Evolutionary conservation across 2,113 vertebrate species (phyloP), one percentile per base, ranked within the genome.

Genomic region (Mastomys coucha): DNA sequence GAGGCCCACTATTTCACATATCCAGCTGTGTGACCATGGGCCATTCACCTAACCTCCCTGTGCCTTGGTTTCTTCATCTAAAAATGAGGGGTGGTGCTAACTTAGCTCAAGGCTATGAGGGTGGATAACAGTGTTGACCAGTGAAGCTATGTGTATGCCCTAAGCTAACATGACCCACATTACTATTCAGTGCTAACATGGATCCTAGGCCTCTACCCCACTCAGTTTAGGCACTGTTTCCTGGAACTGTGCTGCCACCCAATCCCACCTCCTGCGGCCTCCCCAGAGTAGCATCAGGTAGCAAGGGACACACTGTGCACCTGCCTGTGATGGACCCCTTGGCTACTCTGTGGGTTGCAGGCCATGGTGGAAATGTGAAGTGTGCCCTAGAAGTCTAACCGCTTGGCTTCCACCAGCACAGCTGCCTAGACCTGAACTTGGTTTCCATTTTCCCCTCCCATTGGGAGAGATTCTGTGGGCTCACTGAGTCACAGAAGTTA

Each of bases 41-140:
- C 45, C 49, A 49, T 72, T 93, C 88, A 42, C 31, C 76, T 84
- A 19, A 39, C 33, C 31, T 88, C 28, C 96, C 53, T 91, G 28
- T 75, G n/a, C 63, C 49, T 91, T 89, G 70, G 49, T 82, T 94
- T 93, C 94, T 73, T 89, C 51, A 77, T 85, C 45, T 67, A 12
- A 91, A 87, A 88, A 89, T 7, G 65, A 73, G 26, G 77, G 3
- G 31, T 60, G 42, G 19, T 86, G 72, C 51, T 85, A 94, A 91
- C 53, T 28, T 76, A 75, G 24, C 22, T 88, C 75, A 69, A 84
- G 65, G 14, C 7, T 26, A 7, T 76, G 31, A 63, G 39, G 75
- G 0, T 33, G 42, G 60, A 67, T 33, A 89, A 85, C 51, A 58
- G 65, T 89, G 28, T 36, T 95, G 58, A 5, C 67, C 19, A 28